phyloP scores from a whole-genome alignment of 2,113 vertebrate genomes.

The Fulmarus glacialis region DNA sequence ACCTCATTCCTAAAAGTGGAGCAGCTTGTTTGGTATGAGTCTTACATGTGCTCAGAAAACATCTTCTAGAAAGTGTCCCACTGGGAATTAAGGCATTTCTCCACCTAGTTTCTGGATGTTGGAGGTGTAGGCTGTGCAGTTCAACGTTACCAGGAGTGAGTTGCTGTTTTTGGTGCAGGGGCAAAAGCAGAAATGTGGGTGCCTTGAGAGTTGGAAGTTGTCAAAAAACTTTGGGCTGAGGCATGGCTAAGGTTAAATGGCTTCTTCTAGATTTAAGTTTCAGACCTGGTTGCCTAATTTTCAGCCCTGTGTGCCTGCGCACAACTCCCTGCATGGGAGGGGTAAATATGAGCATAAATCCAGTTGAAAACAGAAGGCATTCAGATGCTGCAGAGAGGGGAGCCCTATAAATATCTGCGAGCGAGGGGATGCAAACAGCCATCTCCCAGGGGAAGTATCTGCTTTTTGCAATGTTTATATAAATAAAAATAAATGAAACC shows the following conservation, averaged over 20 bases:
- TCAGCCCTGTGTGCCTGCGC: not conserved
- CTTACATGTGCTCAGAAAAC: not conserved
- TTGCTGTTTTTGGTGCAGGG: not conserved
- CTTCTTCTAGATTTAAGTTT: not conserved
- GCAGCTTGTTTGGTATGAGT: not conserved
- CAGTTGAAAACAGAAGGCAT: not conserved
- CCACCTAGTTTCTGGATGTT: not conserved
- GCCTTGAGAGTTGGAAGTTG: not conserved
- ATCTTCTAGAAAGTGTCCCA: not conserved
- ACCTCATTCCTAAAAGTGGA: not conserved
- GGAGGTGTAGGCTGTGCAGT: not conserved
- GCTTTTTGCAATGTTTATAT: not conserved
- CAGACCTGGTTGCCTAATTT: not conserved
- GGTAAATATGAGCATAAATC: not conserved
- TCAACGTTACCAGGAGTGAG: not conserved
- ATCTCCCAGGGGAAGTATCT: not conserved
- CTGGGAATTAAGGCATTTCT: not conserved
- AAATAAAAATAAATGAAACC: not conserved
- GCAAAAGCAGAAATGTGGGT: not conserved
- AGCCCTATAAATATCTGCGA: not conserved
- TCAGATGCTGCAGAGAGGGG: not conserved
- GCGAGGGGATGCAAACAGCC: not conserved
- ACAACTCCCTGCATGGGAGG: not conserved
- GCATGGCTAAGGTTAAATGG: not conserved
- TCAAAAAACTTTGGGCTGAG: not conserved